These are phyloP conservation scores for Paraplagusia blochii DNA, from an alignment of 2,113 vertebrate genomes.

Conservation along the genomic window DNA sequence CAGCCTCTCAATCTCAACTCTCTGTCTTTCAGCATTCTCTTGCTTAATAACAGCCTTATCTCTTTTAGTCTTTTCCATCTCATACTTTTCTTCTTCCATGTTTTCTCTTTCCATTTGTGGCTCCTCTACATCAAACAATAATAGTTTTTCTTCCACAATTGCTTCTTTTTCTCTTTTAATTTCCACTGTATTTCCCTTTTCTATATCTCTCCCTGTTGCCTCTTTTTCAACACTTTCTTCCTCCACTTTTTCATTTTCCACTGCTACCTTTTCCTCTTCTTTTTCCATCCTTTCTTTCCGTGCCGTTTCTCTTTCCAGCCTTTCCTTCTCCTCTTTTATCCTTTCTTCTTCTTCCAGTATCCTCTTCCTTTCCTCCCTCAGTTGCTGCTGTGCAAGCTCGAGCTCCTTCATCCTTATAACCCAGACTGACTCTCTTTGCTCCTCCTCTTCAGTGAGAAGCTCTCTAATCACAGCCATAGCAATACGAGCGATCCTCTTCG, in stretches of 20 bases:
- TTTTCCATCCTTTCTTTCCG: constrained; percentile 30
- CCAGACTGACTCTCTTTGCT: constrained; percentile 48
- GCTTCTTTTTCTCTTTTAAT: constrained; percentile 16
- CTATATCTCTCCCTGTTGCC: constrained; percentile 22
- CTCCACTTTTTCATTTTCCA: constrained; percentile 59
- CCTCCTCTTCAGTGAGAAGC: constrained; percentile 61
- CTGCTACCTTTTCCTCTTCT: constrained; percentile 13
- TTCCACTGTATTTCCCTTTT: constrained; percentile 15
- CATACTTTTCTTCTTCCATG: neutral
- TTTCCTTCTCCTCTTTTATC: constrained; percentile 16
- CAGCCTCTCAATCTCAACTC: neutral
- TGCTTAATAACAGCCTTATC: neutral
- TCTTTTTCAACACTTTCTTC: constrained; percentile 72
- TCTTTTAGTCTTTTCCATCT: neutral
- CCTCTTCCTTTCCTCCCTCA: constrained; percentile 56
- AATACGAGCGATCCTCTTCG: constrained; percentile 70
- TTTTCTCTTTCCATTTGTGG: neutral
- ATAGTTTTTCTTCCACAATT: neutral
- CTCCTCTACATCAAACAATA: too few relatives aligned
- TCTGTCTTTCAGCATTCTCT: constrained; percentile 18
- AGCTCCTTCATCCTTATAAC: constrained; percentile 62
- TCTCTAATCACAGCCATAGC: constrained; percentile 64
- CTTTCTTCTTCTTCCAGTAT: constrained; percentile 18
- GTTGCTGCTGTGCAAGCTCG: constrained; percentile 33
- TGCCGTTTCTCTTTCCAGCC: neutral